These are phyloP conservation scores for Chitala chitala DNA, from an alignment of 2,113 vertebrate species.

Conservation along the genomic window DNA sequence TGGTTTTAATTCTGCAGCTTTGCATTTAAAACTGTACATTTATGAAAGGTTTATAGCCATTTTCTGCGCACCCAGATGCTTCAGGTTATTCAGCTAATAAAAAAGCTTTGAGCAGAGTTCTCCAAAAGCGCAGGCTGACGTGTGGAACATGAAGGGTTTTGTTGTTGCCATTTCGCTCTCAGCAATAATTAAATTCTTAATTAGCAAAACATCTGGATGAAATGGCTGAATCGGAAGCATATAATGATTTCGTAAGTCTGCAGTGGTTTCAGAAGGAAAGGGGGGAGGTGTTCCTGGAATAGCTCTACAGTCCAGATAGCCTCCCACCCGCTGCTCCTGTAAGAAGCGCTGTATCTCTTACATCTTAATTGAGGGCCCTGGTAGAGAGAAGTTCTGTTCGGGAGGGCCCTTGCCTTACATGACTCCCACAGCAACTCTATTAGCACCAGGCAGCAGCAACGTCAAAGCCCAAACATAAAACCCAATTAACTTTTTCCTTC, in stretches of 20 bases:
- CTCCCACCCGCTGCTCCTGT: conserved; percentile 27
- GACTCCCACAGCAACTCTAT: conserved; percentile 4
- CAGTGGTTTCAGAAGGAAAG: conserved; percentile 3
- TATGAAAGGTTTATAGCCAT: background rate
- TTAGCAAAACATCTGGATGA: conserved; percentile 52
- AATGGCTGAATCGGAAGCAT: conserved; percentile 46
- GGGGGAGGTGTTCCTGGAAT: background rate
- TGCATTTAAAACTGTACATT: too few species aligned
- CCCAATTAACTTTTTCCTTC: conserved; percentile 28
- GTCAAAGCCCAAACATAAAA: conserved; percentile 14
- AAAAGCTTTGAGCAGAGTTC: background rate
- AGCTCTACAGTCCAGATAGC: background rate
- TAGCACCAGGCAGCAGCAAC: background rate
- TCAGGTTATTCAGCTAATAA: background rate
- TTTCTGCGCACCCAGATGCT: background rate
- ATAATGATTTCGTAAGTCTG: conserved; percentile 19
- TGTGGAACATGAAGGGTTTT: conserved; percentile 60
- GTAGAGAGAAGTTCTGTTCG: background rate
- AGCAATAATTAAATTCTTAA: conserved; percentile 67
- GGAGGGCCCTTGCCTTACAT: conserved; percentile 12
- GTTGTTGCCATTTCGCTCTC: conserved; percentile 53
- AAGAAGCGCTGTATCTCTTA: conserved; percentile 28
- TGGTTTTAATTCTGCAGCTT: too few species aligned
- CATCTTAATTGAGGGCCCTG: conserved; percentile 34
- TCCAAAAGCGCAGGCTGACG: conserved; percentile 25